Base-by-base conservation (phyloP, 1,140 invertebrate species). In the Ceratoteleas bidentatus region DNA sequence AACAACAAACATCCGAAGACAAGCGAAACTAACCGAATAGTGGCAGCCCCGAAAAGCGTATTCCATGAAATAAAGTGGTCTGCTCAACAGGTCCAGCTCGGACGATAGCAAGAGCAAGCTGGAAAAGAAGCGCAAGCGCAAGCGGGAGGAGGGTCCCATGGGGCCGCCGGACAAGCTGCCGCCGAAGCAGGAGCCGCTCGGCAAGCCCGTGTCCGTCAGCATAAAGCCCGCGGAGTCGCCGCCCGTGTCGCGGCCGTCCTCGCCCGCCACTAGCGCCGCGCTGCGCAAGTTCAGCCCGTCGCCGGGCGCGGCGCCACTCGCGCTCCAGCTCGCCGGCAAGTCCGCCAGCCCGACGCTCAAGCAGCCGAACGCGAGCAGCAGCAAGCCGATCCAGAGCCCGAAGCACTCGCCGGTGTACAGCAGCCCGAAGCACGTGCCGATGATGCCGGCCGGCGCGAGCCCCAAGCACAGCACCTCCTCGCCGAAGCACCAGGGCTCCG, bases 161-260 rank as follows among this genome's bases (percentile, higher is more conserved):
- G 96, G 96, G 4, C 96, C 96, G 2, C 96, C 96, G 0, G 95
- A 96, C 53, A 96, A 96, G 89, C 92, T 96, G 6, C 95, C 95
- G 0, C 91, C 92, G 0, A 95, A 95, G 86, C 86, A 88, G 24
- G 95, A 96, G 77, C 93, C 95, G 0, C 90, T 96, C 6, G 94
- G 93, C 0, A 96, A 96, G 87, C 94, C 94, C 0, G 94, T 95
- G 0, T 94, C 94, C 6, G 94, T 95, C 8, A 95, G 94, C 85
- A 95, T 95, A 40, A 95, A 96, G 89, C 94, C 94, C 0, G 92
- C 94, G 0, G 94, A 95, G 68, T 93, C 94, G 2, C 93, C 94
- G 15, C 93, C 93, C 4, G 81, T 87, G 3, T 91, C 93, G 0
- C 90, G 93, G 11, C 93, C 93, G 0, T 89, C 93, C 0, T 95